Conservation (phyloP, 1,140 invertebrate genomes). For the Aphelenchoides fujianensis region DNA sequence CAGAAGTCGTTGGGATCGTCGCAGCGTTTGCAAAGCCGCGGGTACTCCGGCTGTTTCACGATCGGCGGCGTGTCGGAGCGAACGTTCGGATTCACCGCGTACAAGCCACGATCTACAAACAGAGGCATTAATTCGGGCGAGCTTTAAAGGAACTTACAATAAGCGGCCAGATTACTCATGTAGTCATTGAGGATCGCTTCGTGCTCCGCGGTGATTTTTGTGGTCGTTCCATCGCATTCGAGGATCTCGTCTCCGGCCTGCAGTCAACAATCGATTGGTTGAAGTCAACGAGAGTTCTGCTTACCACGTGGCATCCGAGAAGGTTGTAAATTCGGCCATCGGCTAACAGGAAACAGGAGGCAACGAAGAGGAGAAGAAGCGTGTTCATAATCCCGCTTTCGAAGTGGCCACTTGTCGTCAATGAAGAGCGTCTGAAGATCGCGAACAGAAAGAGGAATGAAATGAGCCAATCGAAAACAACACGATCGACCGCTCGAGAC, state of each 20-base stretch:
- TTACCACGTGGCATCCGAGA: background rate
- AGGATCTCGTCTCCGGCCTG: background rate
- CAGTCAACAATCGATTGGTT: background rate
- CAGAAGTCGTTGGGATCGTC: background rate
- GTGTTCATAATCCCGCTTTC: no score
- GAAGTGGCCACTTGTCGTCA: no score
- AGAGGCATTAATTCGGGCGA: no score
- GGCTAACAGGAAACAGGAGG: no score
- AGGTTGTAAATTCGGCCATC: background rate
- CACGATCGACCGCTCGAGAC: no score
- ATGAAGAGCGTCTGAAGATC: no score
- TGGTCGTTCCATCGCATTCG: background rate
- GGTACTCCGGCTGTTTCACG: background rate
- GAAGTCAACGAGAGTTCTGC: background rate
- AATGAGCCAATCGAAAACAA: no score
- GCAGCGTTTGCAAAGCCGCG: background rate
- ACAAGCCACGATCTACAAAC: background rate
- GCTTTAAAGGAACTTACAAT: background rate
- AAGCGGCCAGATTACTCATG: background rate
- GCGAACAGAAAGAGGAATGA: no score
- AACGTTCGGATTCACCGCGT: background rate
- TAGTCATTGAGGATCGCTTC: background rate
- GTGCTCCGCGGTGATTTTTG: background rate
- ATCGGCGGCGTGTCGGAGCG: background rate
- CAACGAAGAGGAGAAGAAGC: no score